Evolutionary conservation across 1,140 invertebrate genomes (phyloP).

Genomic region (Halesus radiatus): DNA sequence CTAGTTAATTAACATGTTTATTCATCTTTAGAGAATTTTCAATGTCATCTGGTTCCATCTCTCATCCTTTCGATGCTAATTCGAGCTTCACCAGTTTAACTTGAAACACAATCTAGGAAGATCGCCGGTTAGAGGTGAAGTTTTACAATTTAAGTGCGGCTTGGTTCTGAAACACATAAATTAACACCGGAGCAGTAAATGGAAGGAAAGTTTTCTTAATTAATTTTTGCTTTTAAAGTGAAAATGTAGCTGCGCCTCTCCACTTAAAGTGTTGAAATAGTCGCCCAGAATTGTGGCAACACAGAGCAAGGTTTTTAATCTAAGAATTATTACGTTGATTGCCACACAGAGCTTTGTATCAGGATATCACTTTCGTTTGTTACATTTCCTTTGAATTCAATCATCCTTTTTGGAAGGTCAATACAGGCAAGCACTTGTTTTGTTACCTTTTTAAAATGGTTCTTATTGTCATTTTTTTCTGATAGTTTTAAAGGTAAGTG

Average conservation of each 20-base stretch:
- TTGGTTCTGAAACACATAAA: slow-evolving; percentile 17
- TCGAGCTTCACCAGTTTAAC: too few species aligned
- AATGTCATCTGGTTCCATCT: too few species aligned
- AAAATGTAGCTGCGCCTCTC: neutral
- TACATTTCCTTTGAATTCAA: slow-evolving; percentile 5
- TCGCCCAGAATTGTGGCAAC: neutral
- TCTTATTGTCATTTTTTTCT: too few species aligned
- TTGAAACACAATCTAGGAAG: too few species aligned
- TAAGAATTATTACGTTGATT: slow-evolving; percentile 4
- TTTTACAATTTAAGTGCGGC: neutral
- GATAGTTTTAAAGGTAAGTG: too few species aligned
- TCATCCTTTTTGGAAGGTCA: neutral
- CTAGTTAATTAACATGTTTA: too few species aligned
- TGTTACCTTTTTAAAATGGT: too few species aligned
- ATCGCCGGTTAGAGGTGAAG: neutral
- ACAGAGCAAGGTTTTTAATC: neutral
- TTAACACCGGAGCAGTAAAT: neutral
- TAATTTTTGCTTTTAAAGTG: slow-evolving; percentile 25
- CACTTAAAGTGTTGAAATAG: slow-evolving; percentile 2
- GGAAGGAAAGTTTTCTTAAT: slow-evolving; percentile 18
- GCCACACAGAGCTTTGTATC: neutral
- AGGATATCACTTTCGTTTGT: slow-evolving; percentile 16
- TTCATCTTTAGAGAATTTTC: too few species aligned
- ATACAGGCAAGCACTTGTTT: too few species aligned
- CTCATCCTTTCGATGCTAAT: too few species aligned